Evolutionary conservation across 2,113 vertebrate species (phyloP), one percentile per base, ranked within the genome.

Genomic region (Anser brachyrhynchus): DNA sequence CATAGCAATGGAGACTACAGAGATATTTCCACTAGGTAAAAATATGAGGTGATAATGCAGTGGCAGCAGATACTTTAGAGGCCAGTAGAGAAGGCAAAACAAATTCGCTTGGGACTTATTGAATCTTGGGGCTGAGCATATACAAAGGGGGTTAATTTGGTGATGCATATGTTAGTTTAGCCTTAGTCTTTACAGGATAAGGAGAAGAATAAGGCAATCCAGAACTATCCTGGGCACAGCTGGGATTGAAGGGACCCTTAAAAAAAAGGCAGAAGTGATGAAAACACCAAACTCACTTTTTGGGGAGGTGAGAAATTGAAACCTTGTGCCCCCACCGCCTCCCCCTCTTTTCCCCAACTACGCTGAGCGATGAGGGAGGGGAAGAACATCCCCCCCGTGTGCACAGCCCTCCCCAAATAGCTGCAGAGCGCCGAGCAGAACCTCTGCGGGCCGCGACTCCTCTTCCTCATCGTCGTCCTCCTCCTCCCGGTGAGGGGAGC

Each of bases 381-480:
- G 46, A 92, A 35, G 9, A 5, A 4, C 41, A 13, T 3, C 0
- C n/a, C 85, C 83, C 69, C 28, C 61, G 17, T 20, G 1, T 22
- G 12, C 44, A 15, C 23, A 6, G 2, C 94, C 85, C 46, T 70
- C 67, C 82, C 72, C 44, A 25, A 1, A 16, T 0, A 69, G 31
- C 62, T 5, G 39, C 2, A 33, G 39, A 55, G 15, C 72, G 46
- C 54, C 6, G 41, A 59, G 57, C 35, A 46, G 62, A 87, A 98
- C 98, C 97, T 98, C 92, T 41, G 75, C 7, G 44, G 9, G 77
- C 89, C 39, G 82, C 0, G n/a, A 43, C 51, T 96, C 96, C 65
- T 57, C 91, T 20, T 23, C 65, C 57, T 94, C 65, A 10, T 57
- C 87, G 9, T 43, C 76, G 1, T 82, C 80, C 3, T 52, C 81